Conservation (phyloP, 2,888 invertebrate genomes). For the Eristalis pertinax region DNA sequence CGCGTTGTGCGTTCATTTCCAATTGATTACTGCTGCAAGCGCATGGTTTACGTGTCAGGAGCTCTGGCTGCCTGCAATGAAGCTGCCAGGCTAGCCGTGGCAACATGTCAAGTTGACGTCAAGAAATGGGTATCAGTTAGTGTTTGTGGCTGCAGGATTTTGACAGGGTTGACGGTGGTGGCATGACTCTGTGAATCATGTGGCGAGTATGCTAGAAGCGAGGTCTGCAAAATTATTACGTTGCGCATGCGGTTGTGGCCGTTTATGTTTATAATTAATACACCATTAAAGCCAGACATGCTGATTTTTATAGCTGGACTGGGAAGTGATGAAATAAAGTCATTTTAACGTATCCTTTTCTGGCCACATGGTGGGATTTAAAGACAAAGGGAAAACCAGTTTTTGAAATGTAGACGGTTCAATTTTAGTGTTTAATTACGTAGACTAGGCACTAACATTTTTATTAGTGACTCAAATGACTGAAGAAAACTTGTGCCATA, state of each 20-base stretch:
- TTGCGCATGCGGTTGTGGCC: conserved; percentile 25
- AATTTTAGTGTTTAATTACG: too few species aligned
- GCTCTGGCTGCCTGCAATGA: conserved; percentile 11
- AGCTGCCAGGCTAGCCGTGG: not conserved
- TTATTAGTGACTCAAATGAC: too few species aligned
- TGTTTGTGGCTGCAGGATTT: conserved; percentile 27
- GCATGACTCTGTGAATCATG: conserved; percentile 29
- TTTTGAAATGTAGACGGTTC: too few species aligned
- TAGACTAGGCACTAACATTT: too few species aligned
- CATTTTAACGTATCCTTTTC: too few species aligned
- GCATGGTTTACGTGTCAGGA: conserved; percentile 6
- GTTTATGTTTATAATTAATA: conserved; percentile 24
- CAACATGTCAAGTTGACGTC: conserved; percentile 43
- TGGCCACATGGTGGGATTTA: too few species aligned
- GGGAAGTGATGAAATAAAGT: too few species aligned
- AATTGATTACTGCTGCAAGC: conserved; percentile 51
- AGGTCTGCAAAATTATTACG: conserved; percentile 21
- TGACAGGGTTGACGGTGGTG: conserved; percentile 40
- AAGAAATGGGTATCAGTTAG: conserved; percentile 49
- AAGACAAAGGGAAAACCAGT: too few species aligned
- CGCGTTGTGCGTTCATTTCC: conserved; percentile 50
- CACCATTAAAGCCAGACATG: not conserved
- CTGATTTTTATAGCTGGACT: too few species aligned
- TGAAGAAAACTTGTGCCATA: too few species aligned
- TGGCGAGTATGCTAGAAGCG: conserved; percentile 33